These are phyloP conservation scores for Apodemus agrarius DNA, from an alignment of 2,797 vertebrate genomes.

Conservation along the genomic window DNA sequence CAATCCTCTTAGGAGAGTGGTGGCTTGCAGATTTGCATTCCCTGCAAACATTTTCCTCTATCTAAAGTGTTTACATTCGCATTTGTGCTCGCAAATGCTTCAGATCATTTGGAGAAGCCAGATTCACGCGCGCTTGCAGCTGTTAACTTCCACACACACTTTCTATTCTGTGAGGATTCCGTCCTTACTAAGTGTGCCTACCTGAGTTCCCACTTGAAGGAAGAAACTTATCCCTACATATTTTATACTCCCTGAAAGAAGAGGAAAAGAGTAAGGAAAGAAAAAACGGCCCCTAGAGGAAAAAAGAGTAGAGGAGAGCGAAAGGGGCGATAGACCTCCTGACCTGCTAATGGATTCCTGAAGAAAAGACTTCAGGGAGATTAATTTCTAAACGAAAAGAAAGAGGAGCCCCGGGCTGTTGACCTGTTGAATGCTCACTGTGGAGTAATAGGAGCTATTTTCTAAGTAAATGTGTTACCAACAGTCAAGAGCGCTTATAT, in stretches of 20 bases:
- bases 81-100: conserved; percentile 13
- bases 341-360: conserved; percentile 53
- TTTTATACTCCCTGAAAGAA: conserved; percentile 43
- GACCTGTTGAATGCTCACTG: conserved; percentile 56
- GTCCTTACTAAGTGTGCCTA: background rate
- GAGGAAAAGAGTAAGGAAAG: background rate
- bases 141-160: conserved; percentile 11
- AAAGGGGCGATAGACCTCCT: conserved; percentile 67
- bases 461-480: conserved; percentile 61
- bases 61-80: conserved; percentile 51
- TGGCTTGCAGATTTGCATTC: conserved; percentile 58
- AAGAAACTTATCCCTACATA: conserved; percentile 37
- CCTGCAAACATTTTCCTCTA: conserved; percentile 3
- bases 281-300: background rate
- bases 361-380: conserved; percentile 66
- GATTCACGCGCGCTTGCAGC: background rate
- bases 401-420: conserved; percentile 51
- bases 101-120: background rate
- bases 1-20: background rate
- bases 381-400: conserved; percentile 55
- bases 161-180: background rate
- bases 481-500: conserved; percentile 67
- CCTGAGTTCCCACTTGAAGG: background rate
- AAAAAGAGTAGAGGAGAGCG: conserved; percentile 55
- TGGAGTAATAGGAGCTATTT: conserved; percentile 68